phyloP scores from a whole-genome alignment of 2,113 vertebrate species.

The Corythaixoides concolor region DNA sequence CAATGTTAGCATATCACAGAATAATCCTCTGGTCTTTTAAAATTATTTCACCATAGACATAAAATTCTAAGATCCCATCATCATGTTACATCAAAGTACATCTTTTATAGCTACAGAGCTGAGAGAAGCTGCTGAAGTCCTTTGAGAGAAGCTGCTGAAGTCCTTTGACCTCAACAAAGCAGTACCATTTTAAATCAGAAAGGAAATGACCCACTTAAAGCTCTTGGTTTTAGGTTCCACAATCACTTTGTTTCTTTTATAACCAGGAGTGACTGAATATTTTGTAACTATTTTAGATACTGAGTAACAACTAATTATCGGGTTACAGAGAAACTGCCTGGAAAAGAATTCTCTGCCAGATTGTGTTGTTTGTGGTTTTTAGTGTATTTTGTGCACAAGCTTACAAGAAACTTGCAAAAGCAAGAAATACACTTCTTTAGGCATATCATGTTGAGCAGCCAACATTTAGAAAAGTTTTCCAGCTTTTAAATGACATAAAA shows the following conservation, averaged over 20 bases:
- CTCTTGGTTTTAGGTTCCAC: rapidly evolving
- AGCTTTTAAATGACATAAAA: neutral
- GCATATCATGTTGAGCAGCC: neutral
- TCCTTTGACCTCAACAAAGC: neutral
- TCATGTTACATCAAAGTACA: neutral
- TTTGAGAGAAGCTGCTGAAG: neutral
- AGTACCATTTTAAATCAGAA: neutral
- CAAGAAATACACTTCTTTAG: neutral
- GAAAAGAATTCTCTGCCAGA: neutral
- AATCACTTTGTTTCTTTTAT: neutral
- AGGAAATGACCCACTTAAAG: neutral
- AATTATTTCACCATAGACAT: neutral
- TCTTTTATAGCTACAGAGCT: neutral
- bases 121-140: neutral
- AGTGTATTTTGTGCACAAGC: neutral
- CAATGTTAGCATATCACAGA: neutral
- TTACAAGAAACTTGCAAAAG: neutral
- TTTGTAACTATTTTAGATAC: neutral
- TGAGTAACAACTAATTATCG: neutral
- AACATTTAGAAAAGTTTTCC: neutral
- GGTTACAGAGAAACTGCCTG: neutral
- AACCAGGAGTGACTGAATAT: neutral
- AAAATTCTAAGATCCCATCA: neutral
- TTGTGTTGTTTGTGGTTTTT: neutral
- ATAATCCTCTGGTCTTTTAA: neutral